Evolutionary conservation across 1,140 invertebrate species (phyloP).

Genomic region (Pogonus chalceus): DNA sequence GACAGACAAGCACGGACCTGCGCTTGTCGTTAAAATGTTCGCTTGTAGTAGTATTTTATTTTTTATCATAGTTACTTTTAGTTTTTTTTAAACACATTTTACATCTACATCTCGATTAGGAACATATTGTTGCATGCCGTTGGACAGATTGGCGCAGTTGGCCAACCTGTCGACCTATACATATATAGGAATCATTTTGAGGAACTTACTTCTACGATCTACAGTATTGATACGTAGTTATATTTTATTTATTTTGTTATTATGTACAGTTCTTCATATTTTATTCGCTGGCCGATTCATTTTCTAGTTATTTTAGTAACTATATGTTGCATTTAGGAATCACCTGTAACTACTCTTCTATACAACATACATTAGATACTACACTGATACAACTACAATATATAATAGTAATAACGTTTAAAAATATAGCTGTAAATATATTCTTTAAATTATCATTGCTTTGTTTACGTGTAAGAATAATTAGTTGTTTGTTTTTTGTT

Average conservation of each 20-base stretch:
- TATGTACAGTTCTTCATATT: conserved; percentile 10
- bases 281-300: conserved; percentile 5
- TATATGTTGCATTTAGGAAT: conserved; percentile 39
- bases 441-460: conserved; percentile 15
- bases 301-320: conserved; percentile 30
- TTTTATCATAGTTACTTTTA: background rate
- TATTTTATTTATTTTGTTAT: background rate
- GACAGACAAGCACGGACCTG: background rate
- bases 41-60: background rate
- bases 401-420: conserved; percentile 27
- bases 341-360: conserved; percentile 32
- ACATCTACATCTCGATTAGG: conserved; percentile 6
- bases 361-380: conserved; percentile 31
- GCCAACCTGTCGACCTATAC: background rate
- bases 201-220: conserved; percentile 8
- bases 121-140: conserved; percentile 7
- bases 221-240: conserved; percentile 2
- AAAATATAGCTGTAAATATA: conserved; percentile 33
- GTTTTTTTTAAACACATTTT: background rate
- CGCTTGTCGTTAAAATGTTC: background rate
- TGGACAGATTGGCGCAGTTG: background rate
- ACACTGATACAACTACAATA: conserved; percentile 33
- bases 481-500: conserved; percentile 20
- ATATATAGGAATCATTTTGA: conserved; percentile 10
- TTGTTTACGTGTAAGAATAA: conserved; percentile 17